phyloP scores from a whole-genome alignment of 2,113 vertebrate genomes.

The Cavia aperea region DNA sequence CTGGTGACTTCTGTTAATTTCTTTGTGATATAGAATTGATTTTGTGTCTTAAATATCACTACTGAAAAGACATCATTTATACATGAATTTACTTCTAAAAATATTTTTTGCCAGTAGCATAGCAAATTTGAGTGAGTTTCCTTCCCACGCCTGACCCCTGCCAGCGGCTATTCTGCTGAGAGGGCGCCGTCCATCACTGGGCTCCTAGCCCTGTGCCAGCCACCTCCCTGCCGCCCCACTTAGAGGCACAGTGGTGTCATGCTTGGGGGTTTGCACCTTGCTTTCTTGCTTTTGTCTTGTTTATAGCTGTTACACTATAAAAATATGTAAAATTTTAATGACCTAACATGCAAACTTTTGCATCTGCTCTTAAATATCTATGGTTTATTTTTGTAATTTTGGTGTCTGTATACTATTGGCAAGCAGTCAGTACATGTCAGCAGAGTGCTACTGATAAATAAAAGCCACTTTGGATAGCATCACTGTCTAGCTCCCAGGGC shows the following conservation, averaged over 20 bases:
- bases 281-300: conserved; percentile 30
- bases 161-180: too few species aligned
- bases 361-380: conserved; percentile 49
- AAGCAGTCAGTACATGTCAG: conserved; percentile 20
- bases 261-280: conserved; percentile 37
- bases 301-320: conserved; percentile 23
- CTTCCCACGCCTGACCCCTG: background rate
- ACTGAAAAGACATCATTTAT: conserved; percentile 1
- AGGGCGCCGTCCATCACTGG: background rate
- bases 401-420: conserved; percentile 36
- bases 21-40: conserved; percentile 18
- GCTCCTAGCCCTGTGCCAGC: too few species aligned
- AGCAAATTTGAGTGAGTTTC: background rate
- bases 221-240: background rate
- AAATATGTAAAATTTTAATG: conserved; percentile 31
- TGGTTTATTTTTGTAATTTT: conserved; percentile 64
- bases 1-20: background rate
- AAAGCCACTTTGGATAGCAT: conserved; percentile 38
- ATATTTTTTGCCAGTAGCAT: background rate
- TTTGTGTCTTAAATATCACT: conserved; percentile 20
- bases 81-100: background rate
- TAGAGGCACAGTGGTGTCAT: background rate
- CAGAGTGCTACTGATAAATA: conserved; percentile 36
- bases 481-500: background rate
- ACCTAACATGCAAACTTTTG: conserved; percentile 37